Base-by-base conservation (phyloP, 2,797 vertebrate genomes). In the Rallus crepitans region DNA sequence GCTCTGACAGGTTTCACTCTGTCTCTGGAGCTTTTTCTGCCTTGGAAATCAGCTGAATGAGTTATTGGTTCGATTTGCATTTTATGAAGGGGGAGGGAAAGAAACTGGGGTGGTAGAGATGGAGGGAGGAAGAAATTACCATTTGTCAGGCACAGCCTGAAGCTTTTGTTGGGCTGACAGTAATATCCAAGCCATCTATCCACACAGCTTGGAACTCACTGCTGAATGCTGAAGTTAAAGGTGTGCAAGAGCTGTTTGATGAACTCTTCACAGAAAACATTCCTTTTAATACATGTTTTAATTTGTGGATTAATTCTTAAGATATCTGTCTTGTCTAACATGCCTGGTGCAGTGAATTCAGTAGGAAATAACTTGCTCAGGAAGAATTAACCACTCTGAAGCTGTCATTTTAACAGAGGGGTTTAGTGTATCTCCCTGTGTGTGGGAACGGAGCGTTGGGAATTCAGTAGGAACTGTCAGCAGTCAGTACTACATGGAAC, bases 41-140 rank as follows among this genome's bases (percentile, higher is more conserved):
- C 53, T 68, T 68, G 82, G 75, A 39, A 84, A 59, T 35, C 69
- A 40, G 47, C 87, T 65, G 89, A 33, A 87, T 68, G 87, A 95
- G 28, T 91, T 92, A 30, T 7, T 73, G 79, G 66, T 72, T 89
- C 63, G 61, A 88, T 93, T 95, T 95, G 78, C 65, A 31, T 85
- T 94, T 89, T 75, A 21, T 78, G 77, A 70, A 33, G 89, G 82
- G 37, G 37, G 68, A 77, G 47, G 40, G 68, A 75, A 79, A 57
- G 89, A 84, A 66, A 14, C 19, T 57, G 77, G 71, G 68, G 35
- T 70, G 71, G 59, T 82, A 39, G 69, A 64, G 60, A 40, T 53
- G 87, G 80, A 73, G 63, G 87, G 80, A 73, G 66, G 37, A 71
- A 61, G 78, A 69, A 90, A 84, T 59, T 72, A 48, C 40, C 35